phyloP scores from a whole-genome alignment of 2,888 invertebrate species.

The Lepidocyrtinus sp. region DNA sequence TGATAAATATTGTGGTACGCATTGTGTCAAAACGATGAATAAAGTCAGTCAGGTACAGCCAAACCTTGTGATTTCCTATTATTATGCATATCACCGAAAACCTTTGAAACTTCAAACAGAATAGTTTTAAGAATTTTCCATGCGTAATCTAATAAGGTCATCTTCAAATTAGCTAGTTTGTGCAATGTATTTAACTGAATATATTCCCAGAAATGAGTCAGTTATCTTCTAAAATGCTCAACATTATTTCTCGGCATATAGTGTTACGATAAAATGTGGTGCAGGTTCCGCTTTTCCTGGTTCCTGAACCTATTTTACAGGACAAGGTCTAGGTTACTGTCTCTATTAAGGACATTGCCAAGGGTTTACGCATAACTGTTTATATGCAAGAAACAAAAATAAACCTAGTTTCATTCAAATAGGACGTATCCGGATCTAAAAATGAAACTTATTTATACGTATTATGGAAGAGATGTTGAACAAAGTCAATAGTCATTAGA shows the following conservation, averaged over 20 bases:
- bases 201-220: not conserved
- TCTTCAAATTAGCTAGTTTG: not conserved
- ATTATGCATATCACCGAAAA: not conserved
- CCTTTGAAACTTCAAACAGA: not conserved
- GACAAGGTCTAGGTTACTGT: conserved; percentile 50
- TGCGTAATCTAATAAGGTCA: not conserved
- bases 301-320: conserved; percentile 50
- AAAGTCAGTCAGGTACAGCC: too few relatives aligned
- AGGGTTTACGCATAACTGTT: conserved; percentile 52
- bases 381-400: not conserved
- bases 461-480: too few relatives aligned
- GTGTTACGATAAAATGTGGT: too few relatives aligned
- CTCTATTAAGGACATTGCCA: conserved; percentile 50
- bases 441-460: too few relatives aligned
- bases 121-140: not conserved
- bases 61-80: not conserved
- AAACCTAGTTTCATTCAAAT: too few relatives aligned
- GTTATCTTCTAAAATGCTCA: too few relatives aligned
- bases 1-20: too few relatives aligned
- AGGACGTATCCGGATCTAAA: not conserved
- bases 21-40: too few relatives aligned
- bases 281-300: conserved; percentile 4
- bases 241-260: not conserved
- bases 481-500: too few relatives aligned
- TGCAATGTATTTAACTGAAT: too few relatives aligned